These are phyloP conservation scores for Leuciscus waleckii DNA, from an alignment of 2,797 vertebrate species.

Conservation along the genomic window DNA sequence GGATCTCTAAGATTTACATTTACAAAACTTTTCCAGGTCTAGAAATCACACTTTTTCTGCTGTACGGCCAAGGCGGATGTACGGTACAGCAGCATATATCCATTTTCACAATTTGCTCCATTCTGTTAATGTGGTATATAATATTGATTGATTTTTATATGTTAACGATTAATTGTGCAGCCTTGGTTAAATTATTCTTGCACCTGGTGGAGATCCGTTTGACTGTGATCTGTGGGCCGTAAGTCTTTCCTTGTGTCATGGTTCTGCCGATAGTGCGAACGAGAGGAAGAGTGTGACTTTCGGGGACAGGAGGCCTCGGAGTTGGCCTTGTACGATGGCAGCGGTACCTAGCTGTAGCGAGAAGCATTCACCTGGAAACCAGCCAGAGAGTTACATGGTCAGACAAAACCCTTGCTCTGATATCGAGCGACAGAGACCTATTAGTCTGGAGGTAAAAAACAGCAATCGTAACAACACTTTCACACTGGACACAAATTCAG, in stretches of 20 bases:
- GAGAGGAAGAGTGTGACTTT: conserved; percentile 84
- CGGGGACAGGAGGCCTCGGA: conserved; percentile 82
- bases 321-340: conserved; percentile 81
- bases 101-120: background rate
- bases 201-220: conserved; percentile 83
- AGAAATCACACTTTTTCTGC: background rate
- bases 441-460: conserved; percentile 19
- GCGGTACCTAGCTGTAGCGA: conserved; percentile 80
- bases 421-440: conserved; percentile 24
- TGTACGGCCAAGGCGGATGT: too few species aligned
- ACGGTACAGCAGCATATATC: too few species aligned
- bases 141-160: too few species aligned
- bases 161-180: background rate
- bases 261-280: conserved; percentile 83
- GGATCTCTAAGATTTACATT: background rate
- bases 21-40: background rate
- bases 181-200: background rate
- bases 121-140: too few species aligned
- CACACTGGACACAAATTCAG: conserved; percentile 8
- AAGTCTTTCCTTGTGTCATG: conserved; percentile 86
- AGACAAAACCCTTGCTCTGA: background rate
- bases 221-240: conserved; percentile 85
- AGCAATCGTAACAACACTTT: conserved; percentile 7
- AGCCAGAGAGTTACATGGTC: background rate
- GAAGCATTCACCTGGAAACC: conserved; percentile 73